phyloP scores from a whole-genome alignment of 2,888 invertebrate species.

The Choristoneura rosaceana region DNA sequence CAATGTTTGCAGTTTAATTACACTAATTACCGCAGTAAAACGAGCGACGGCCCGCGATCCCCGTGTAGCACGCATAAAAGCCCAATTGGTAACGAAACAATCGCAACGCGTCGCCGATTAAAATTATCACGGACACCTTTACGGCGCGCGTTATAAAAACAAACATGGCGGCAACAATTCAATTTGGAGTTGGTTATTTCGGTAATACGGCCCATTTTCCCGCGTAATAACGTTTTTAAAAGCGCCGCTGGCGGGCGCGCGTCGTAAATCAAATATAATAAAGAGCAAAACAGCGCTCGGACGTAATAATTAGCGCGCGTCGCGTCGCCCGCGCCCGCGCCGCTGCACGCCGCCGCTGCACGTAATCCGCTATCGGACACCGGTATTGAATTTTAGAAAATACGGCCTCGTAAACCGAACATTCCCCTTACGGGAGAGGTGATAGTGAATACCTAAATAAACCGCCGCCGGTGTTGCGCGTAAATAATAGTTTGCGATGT shows the following conservation, averaged over 20 bases:
- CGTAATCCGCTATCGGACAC: constrained; percentile 50
- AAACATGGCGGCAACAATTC: constrained; percentile 70
- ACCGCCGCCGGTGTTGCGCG: constrained; percentile 28
- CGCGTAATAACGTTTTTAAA: constrained; percentile 75
- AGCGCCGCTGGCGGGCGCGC: constrained; percentile 58
- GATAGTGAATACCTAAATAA: constrained; percentile 42
- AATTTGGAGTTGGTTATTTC: constrained; percentile 72
- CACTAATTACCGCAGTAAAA: constrained; percentile 34
- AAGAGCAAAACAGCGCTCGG: constrained; percentile 71
- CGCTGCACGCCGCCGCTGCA: constrained; percentile 24
- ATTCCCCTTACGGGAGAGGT: constrained; percentile 41
- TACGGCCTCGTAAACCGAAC: constrained; percentile 56
- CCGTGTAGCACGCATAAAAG: constrained; percentile 45
- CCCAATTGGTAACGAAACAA: constrained; percentile 57
- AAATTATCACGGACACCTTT: constrained; percentile 66
- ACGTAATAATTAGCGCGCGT: constrained; percentile 72
- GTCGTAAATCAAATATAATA: constrained; percentile 77
- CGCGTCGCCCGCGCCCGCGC: constrained; percentile 42
- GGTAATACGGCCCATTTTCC: constrained; percentile 64
- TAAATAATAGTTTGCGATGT: constrained; percentile 40
- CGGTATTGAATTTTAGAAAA: constrained; percentile 72
- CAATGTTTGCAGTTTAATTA: constrained; percentile 33
- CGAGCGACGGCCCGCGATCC: constrained; percentile 24
- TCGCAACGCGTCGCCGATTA: constrained; percentile 57
- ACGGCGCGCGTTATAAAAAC: constrained; percentile 65